A percentile compares a stretch with the other conserved stretches of the same genome.
These are phyloP conservation scores for Dromiciops gliroides DNA, from an alignment of 2,113 vertebrate genomes.

Conservation along the genomic window DNA sequence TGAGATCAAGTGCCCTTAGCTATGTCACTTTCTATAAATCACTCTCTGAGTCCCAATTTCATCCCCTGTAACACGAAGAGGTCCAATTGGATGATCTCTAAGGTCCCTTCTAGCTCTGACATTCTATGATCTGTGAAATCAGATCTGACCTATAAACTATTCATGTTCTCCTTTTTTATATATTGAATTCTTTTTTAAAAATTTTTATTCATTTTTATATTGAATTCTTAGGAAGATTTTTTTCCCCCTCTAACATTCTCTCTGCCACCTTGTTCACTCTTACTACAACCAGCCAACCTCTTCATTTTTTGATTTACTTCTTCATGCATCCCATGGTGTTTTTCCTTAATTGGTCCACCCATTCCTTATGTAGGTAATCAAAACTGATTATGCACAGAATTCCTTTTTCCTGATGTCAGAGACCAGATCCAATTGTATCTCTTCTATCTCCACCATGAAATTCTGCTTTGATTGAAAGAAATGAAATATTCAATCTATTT, in stretches of 20 bases:
- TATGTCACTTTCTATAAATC: not conserved
- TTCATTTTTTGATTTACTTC: not conserved
- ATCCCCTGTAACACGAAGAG: not conserved
- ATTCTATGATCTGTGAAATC: not conserved
- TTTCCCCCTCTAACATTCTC: not conserved
- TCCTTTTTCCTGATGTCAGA: too few species aligned
- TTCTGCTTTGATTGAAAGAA: too few species aligned
- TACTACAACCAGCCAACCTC: not conserved
- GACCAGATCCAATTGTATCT: too few species aligned
- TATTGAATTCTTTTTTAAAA: too few species aligned
- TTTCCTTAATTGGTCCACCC: too few species aligned
- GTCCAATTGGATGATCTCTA: not conserved
- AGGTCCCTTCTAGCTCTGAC: not conserved
- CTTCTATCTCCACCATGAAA: too few species aligned
- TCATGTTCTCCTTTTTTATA: too few species aligned
- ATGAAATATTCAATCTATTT: too few species aligned
- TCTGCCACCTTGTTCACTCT: not conserved
- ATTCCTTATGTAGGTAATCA: too few species aligned
- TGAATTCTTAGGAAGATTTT: not conserved
- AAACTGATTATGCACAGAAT: too few species aligned
- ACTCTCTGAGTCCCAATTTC: not conserved
- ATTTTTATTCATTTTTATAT: too few species aligned
- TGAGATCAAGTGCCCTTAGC: not conserved
- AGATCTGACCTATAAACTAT: not conserved
- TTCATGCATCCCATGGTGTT: not conserved